Percentiles rank a stretch among this genome's conserved stretches.
phyloP scores from a whole-genome alignment of 2,888 invertebrate species.

The Corythucha ciliata region DNA sequence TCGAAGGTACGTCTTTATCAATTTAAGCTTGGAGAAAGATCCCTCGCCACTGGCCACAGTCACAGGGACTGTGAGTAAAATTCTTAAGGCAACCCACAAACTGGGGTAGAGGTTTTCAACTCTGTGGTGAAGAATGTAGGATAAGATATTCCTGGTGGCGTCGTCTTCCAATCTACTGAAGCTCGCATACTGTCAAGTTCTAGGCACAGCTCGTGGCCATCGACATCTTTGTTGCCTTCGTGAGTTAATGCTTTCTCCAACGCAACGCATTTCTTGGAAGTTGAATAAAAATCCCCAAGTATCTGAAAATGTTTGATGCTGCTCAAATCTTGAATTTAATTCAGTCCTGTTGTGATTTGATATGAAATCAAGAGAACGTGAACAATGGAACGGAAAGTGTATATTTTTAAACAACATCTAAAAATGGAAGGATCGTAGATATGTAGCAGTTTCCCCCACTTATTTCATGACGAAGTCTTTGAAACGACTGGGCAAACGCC shows the following conservation, averaged over 20 bases:
- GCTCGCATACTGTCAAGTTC: no score
- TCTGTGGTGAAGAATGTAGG: slow-evolving; percentile 1
- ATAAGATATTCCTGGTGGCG: neutral
- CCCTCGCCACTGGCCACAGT: slow-evolving; percentile 29
- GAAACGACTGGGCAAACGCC: no score
- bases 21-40: slow-evolving; percentile 29
- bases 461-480: no score
- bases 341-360: no score
- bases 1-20: slow-evolving; percentile 29
- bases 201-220: no score
- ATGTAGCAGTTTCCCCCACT: no score
- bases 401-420: no score
- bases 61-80: slow-evolving; percentile 29
- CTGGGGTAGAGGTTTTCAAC: slow-evolving; percentile 6
- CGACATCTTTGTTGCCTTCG: slow-evolving; percentile 1
- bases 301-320: neutral
- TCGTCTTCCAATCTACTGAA: neutral
- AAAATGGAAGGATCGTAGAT: no score
- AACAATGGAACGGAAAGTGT: no score
- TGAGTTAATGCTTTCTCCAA: neutral
- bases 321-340: slow-evolving; percentile 3
- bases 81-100: slow-evolving; percentile 25
- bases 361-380: no score
- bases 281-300: slow-evolving; percentile 2
- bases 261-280: neutral